Conservation (phyloP, 2,113 vertebrate genomes). For the Engraulis encrasicolus region DNA sequence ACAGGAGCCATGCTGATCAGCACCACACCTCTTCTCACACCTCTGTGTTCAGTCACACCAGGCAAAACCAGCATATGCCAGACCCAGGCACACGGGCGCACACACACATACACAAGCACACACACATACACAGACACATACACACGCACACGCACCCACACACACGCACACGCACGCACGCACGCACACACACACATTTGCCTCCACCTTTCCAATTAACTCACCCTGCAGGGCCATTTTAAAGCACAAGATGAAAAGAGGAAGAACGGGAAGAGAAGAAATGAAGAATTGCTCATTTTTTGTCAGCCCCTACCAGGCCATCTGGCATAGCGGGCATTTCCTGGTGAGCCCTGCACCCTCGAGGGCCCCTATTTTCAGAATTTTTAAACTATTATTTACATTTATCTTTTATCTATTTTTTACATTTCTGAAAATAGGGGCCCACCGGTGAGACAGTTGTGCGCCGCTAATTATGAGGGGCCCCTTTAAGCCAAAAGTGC, state of each 20-base stretch:
- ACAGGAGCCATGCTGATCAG: constrained; percentile 22
- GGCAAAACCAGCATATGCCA: neutral
- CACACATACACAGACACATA: neutral
- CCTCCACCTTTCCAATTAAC: neutral
- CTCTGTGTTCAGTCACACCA: constrained; percentile 23
- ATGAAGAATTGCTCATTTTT: constrained; percentile 15
- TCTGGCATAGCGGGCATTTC: too few relatives aligned
- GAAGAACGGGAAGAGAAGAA: neutral
- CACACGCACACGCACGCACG: neutral
- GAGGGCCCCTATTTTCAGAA: too few relatives aligned
- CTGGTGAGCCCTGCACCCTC: too few relatives aligned
- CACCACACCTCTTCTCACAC: neutral
- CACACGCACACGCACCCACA: neutral
- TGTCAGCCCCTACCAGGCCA: constrained; percentile 25
- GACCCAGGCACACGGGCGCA: neutral
- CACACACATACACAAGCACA: neutral
- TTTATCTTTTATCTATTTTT: too few relatives aligned
- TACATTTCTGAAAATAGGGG: too few relatives aligned
- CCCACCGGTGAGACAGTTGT: too few relatives aligned
- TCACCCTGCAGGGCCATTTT: neutral
- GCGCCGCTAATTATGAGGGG: too few relatives aligned
- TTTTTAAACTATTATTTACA: too few relatives aligned
- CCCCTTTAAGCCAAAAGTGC: too few relatives aligned
- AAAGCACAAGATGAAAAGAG: neutral
- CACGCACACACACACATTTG: neutral